phyloP scores from a whole-genome alignment of 1,140 invertebrate species.

The Leucophenga varia region DNA sequence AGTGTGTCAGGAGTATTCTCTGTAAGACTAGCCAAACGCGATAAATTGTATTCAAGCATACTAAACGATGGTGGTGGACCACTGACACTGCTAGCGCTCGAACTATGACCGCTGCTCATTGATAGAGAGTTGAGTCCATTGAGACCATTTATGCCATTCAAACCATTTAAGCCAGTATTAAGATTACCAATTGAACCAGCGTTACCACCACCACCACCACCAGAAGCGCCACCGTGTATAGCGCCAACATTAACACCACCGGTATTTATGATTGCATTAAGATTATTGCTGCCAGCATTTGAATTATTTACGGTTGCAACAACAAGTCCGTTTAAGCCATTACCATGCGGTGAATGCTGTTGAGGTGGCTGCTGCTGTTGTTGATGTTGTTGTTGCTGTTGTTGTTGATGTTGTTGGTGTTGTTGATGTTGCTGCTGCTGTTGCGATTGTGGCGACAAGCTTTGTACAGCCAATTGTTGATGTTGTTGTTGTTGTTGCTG shows the following conservation, averaged over 20 bases:
- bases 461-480: conserved; percentile 20
- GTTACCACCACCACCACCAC: conserved; percentile 2
- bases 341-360: conserved; percentile 3
- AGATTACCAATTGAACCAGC: neutral
- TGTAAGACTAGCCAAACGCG: conserved; percentile 76
- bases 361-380: conserved; percentile 7
- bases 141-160: conserved; percentile 12
- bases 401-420: conserved; percentile 38
- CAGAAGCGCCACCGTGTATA: neutral
- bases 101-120: too few relatives aligned
- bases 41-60: conserved; percentile 81
- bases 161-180: conserved; percentile 7
- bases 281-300: too few relatives aligned
- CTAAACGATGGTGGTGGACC: conserved; percentile 56
- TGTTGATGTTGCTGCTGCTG: conserved; percentile 57
- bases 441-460: conserved; percentile 38
- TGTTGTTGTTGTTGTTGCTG: conserved; percentile 22
- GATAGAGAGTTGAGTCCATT: conserved; percentile 1
- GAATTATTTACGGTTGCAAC: too few relatives aligned
- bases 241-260: neutral
- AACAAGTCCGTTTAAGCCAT: neutral
- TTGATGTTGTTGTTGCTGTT: conserved; percentile 7
- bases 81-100: neutral
- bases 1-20: conserved; percentile 62
- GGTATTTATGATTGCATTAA: too few relatives aligned